These are phyloP conservation scores for Amphilophus citrinellus DNA, from an alignment of 2,113 vertebrate species.

Conservation along the genomic window DNA sequence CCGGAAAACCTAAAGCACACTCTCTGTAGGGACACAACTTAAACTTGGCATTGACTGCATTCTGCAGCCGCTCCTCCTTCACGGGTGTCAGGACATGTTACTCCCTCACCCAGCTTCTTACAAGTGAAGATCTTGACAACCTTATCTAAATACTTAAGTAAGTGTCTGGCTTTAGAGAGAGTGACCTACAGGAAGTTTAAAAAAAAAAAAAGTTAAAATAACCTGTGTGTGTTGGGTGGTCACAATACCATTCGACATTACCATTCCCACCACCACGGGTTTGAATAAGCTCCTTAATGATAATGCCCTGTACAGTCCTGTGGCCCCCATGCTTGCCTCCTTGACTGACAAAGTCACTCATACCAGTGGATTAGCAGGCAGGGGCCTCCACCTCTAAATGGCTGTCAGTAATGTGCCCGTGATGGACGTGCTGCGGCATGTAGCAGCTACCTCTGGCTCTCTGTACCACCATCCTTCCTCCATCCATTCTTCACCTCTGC, in stretches of 20 bases:
- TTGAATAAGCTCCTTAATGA: conserved; percentile 75
- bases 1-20: conserved; percentile 43
- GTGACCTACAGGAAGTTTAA: conserved; percentile 61
- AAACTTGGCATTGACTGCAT: conserved; percentile 50
- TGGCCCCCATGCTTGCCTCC: conserved; percentile 51
- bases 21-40: conserved; percentile 28
- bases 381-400: conserved; percentile 53
- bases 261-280: conserved; percentile 65
- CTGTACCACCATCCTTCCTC: conserved; percentile 13
- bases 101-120: conserved; percentile 33
- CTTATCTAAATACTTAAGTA: conserved; percentile 60
- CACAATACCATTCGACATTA: conserved; percentile 39
- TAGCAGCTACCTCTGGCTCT: conserved; percentile 20
- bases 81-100: conserved; percentile 68
- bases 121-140: conserved; percentile 34
- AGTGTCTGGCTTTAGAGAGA: conserved; percentile 46
- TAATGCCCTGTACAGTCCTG: conserved; percentile 57
- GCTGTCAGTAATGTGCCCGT: conserved; percentile 44
- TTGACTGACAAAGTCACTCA: conserved; percentile 75
- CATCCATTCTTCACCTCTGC: conserved; percentile 19
- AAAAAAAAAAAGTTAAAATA: conserved; percentile 55
- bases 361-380: conserved; percentile 64
- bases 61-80: conserved; percentile 43
- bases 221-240: conserved; percentile 38
- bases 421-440: conserved; percentile 61